Base-by-base conservation (phyloP, 2,113 vertebrate species). In the Alethe diademata region DNA sequence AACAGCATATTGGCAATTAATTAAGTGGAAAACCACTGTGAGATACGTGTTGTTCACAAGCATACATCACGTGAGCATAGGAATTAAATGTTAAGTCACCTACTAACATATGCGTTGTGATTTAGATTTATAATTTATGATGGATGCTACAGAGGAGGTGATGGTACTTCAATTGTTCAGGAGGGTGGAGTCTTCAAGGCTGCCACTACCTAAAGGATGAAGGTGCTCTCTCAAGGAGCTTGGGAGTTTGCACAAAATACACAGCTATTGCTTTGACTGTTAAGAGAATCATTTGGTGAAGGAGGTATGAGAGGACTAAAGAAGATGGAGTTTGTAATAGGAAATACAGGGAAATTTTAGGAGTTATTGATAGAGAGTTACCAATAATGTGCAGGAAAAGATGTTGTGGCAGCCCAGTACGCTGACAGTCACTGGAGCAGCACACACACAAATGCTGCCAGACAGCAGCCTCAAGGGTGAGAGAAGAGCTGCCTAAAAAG, bases 1-100 rank as follows among this genome's bases (percentile, higher is more conserved):
- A 9, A 25, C 24, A 50, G 26, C 64, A 45, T 1, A 4, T 28
- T 43, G 19, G 51, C 40, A 74, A 28, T 72, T 80, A 84, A 58
- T 82, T 48, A 64, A 43, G 40, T 26, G 81, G 28, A 57, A 88
- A 75, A 23, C 4, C 40, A 40, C 40, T 0, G 1, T 22, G 42
- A 90, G 82, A 54, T 88, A 3, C 1, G 1, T 38, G 9, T 38
- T 90, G 38, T 65, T 95, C 28, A 47, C 58, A 88, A 56, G 36
- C 16, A 6, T 22, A 18, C 24, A 36, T 81, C 40, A 71, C 43
- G 22, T 4, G 19, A 82, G 53, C 1, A 9, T 28, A 72, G 42
- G 62, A 89, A 85, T 91, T 60, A 78, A 66, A 83, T 94, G 78
- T 74, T 85, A 90, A 90, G 8, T 75, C 75, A 80, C 67, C 64